Evolutionary conservation across 30 jellyfish, hydroid and myxozoan species (phyloP), one percentile per base, ranked within the genome.

Genomic region (Cassiopea andromeda): DNA sequence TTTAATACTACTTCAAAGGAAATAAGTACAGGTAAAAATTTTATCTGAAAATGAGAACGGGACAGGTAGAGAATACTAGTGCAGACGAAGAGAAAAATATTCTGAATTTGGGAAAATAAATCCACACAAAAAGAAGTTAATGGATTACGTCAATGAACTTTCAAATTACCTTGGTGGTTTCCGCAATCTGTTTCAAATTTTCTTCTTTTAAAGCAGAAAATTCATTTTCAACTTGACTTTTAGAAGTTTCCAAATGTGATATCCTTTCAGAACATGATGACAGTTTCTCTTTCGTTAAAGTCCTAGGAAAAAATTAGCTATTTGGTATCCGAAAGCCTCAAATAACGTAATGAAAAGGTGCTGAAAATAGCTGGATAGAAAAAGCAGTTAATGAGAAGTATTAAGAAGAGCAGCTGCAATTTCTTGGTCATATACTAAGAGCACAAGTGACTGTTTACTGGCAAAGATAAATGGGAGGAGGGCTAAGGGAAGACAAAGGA

Each of bases 211-310:
- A 38, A 2, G 66, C 59, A 61, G 67, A 66, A 54, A 87, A 80
- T 13, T 71, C 78, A 73, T 16, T 76, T 60, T 87, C 94, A 49
- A 78, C 69, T 16, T 78, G 60, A 16, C 38, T 48, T 60, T 87
- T 70, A 4, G 94, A 68, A 48, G 17, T 71, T 69, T 87, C 94
- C n/a, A 87, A 73, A 48, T 67, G 46, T 2, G 86, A 46, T 15
- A 87, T 87, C 38, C 66, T 69, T 10, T 71, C 90, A 27, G 81
- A 27, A 57, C 90, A 87, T 15, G 94, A 69, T 27, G 82, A 43
- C 19, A 87, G 59, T 48, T 87, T 73, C 46, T 79, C 90, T 49
- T 87, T 87, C 73, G 88, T 78, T 43, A 73, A 27, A 38, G 94
- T 59, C 19, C 94, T 87, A 77, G 15, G 49, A 74, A 54, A 1